Base-by-base conservation (phyloP, 2,113 vertebrate genomes). In the Ascaphus truei region DNA sequence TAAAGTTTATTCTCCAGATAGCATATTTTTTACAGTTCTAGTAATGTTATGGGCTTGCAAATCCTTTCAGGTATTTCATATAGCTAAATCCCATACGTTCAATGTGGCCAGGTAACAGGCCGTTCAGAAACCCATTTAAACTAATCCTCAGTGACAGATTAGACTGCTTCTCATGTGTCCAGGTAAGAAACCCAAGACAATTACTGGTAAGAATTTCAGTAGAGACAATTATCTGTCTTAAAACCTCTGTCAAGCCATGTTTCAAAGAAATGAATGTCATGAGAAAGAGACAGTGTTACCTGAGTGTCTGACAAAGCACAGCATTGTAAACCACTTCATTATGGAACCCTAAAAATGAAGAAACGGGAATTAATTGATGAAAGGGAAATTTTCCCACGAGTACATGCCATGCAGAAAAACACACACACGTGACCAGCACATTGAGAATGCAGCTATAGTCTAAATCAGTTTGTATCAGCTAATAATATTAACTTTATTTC, bases 81-180 rank as follows among this genome's bases (percentile, higher is more conserved):
- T 27, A 2, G 53, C 23, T 36, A 53, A 52, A 27, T 26, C 27
- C 23, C 8, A 16, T 34, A 29, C n/a, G 16, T 65, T 34, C n/a
- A 37, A 12, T 41, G 34, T 53, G 48, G 6, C 16, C 48, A 41
- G 33, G n/a, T 65, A 37, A 26, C n/a, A 55, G 9, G 34, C 37
- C 29, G 22, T 52, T 36, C 51, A 52, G 48, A n/a, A 33, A 52
- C 36, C 30, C 53, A 39, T 39, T 55, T 27, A 53, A 53, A 30
- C 34, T 65, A 65, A 65, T 65, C 62, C 36, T 34, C 34, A 55
- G 15, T 65, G 62, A 65, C 31, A 65, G 62, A 55, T 55, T 29
- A 41, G 62, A 41, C 48, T 50, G 34, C 33, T 26, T 65, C 33
- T 41, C 31, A 48, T 65, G 48, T 65, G 47, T 52, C 31, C 47